Evolutionary conservation across 2,888 invertebrate species (phyloP).

Genomic region (Byasa hedistus): DNA sequence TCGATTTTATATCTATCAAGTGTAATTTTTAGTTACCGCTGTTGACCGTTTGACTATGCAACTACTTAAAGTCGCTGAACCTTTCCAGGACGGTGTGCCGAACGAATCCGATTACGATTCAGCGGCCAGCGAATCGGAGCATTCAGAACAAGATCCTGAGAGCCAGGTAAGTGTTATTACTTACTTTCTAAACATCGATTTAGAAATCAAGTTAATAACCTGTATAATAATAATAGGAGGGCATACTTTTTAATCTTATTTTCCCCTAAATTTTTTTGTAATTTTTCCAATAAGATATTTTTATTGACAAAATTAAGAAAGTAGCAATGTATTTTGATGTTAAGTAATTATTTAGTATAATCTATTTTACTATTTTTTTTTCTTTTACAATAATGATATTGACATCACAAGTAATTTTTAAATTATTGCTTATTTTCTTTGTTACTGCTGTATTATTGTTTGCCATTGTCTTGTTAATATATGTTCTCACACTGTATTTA

Average conservation of each 20-base stretch:
- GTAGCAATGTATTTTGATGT: too few relatives aligned
- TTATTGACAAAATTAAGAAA: too few relatives aligned
- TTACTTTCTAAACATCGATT: conserved; percentile 12
- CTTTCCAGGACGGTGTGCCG: conserved; percentile 69
- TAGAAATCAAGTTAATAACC: conserved; percentile 15
- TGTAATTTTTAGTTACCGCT: conserved; percentile 34
- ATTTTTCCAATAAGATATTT: background rate
- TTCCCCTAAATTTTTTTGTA: background rate
- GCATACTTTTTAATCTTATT: background rate
- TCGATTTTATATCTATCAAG: conserved; percentile 51
- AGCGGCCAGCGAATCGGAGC: conserved; percentile 74
- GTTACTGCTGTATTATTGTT: background rate
- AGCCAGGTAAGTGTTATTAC: conserved; percentile 79
- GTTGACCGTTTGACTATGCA: conserved; percentile 52
- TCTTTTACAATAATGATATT: too few relatives aligned
- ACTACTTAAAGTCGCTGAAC: conserved; percentile 65
- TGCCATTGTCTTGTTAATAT: background rate
- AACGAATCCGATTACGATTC: conserved; percentile 76
- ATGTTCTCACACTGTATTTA: background rate
- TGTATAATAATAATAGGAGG: conserved; percentile 1
- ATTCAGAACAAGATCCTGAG: conserved; percentile 85
- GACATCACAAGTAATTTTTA: too few relatives aligned
- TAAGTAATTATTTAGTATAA: too few relatives aligned
- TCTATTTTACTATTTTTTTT: too few relatives aligned
- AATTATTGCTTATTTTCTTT: too few relatives aligned